A percentile compares a stretch with the other conserved stretches of the same genome.
Evolutionary conservation across 2,113 vertebrate genomes (phyloP).

Genomic region (Plectropomus leopardus): DNA sequence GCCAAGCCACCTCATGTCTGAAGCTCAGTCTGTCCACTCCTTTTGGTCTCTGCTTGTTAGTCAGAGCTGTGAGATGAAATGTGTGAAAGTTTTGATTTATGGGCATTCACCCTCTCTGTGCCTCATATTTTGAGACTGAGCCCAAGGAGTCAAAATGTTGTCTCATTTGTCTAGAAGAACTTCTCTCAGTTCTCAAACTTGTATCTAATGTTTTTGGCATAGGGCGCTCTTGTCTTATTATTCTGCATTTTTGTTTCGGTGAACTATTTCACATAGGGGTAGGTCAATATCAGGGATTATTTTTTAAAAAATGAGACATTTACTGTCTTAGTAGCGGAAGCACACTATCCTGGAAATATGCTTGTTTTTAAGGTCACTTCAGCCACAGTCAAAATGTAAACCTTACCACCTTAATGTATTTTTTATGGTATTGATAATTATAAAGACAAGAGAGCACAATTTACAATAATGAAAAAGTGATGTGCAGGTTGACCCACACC

Average conservation of each 20-base stretch:
- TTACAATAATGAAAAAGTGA: no score
- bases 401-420: no score
- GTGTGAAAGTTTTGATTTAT: background rate
- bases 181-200: background rate
- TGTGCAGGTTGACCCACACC: no score
- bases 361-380: no score
- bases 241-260: background rate
- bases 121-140: background rate
- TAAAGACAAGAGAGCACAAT: no score
- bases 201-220: background rate
- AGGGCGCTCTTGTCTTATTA: background rate
- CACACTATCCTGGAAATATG: no score
- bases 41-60: background rate
- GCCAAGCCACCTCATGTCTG: constrained; percentile 36
- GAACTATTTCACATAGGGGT: background rate
- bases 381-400: no score
- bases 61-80: background rate
- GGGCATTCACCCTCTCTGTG: background rate
- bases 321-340: no score
- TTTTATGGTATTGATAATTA: no score
- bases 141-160: background rate
- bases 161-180: background rate
- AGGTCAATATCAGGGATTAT: no score
- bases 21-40: background rate
- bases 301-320: no score